Base-by-base conservation (phyloP, 92 coral and sea anemone genomes). In the Bergia sp. region DNA sequence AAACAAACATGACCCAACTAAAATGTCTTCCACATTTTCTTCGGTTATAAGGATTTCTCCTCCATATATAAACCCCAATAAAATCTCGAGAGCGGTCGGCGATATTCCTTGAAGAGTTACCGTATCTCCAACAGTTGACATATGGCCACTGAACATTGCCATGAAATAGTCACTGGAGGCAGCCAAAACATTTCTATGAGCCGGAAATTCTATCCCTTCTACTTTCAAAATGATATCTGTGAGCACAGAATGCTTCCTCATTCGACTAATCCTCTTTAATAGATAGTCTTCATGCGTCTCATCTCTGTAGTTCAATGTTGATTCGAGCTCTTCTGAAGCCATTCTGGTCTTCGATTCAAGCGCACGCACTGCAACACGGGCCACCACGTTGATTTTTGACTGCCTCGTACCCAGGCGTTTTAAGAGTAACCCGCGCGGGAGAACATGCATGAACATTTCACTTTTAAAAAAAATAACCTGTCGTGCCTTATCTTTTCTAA, bases 81-180 rank as follows among this genome's bases (percentile, higher is more conserved):
- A 88, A 82, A 92, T 78, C 82, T 91, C 98, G 86, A 97, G 90
- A 47, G 96, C 99, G 64, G 53, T 84, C 15, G 97, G 94, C 11
- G 99, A 90, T 9, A 97, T 91, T 58, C 92, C 98, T 84, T 94
- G 91, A 8, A 97, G 92, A 50, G 82, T 89, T 36, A 94, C 96
- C 44, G 72, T 87, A 29, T 82, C 80, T 37, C 90, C 92, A 41
- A 88, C 90, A 58, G 92, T 83, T 0, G 96, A 98, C 92, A 97
- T 94, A 15, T 89, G 99, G 47, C 96, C 96, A 45, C 95, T 89
- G 81, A 97, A 97, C 99, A 97, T 95, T 20, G 99, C 98, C 96
- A 96, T 97, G 90, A 97, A 97, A 84, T 97, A 97, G 87, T 97
- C 99, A 64, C 96, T 92, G 58, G 93, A 91, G 4, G 98, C 99